Evolutionary conservation across 2,797 vertebrate species (phyloP), one percentile per base, ranked within the genome.

Genomic region (Ispidina picta): DNA sequence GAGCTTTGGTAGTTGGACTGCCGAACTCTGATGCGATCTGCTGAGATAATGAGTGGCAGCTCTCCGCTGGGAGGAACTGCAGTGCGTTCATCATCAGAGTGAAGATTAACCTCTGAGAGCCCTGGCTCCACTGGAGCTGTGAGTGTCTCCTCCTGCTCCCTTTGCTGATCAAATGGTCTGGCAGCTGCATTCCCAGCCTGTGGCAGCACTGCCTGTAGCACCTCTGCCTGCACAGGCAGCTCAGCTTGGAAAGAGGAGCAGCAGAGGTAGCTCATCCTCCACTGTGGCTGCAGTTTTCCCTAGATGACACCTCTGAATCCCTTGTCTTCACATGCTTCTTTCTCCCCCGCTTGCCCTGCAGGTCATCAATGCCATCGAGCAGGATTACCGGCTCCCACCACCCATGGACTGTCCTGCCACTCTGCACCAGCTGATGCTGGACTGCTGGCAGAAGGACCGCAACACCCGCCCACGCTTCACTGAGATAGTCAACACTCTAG

Each of bases 391-490:
- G 82, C 98, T 99, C 75, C 99, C 99, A 0, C 98, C 99, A 3
- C 99, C 99, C 84, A 99, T 99, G 99, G 99, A 99, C 97, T 99
- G 99, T 76, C 99, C 99, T 6, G 98, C 98, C 12, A 98, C 99
- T n/a, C 98, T 99, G 70, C 99, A 99, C 96, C 99, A 99, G 96
- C 97, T 99, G 83, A 99, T 99, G 99, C 97, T 99, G 94, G 99
- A 99, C 97, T 99, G 99, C 93, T 99, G 99, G 99, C 99, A 99
- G 97, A 99, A 99, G 97, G 99, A 99, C 97, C 99, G 99, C 65
- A 99, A 99, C 51, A 98, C 98, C 60, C 98, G 99, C 75, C 99
- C 99, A 7, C 99, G 99, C 79, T 99, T 99, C 97, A 94, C 98
- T 1, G 99, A 99, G 97, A 99, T 99, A 19, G 99, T 99, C 97